Base-by-base conservation (phyloP, 2,888 invertebrate species). In the Cryptocephalus moraei region DNA sequence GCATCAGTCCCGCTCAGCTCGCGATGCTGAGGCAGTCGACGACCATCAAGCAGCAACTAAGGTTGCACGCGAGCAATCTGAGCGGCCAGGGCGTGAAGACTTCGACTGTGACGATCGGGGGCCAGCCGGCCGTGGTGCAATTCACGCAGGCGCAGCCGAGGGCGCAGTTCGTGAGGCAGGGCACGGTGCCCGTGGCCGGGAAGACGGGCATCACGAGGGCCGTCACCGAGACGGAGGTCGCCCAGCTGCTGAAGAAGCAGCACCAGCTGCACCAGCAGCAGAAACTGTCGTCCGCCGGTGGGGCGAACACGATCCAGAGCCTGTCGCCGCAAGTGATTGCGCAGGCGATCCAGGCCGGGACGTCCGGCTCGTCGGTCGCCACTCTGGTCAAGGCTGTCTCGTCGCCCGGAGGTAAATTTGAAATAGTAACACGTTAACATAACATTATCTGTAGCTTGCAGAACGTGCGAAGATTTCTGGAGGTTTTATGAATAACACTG, bases 341-440 rank as follows among this genome's bases (percentile, higher is more conserved):
- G 33, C 66, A 68, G 38, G 65, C 69, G 12, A 72, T 76, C 13
- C 76, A 76, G 56, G 72, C 75, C 3, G 72, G 75, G 1, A 69
- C 74, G 3, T 74, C 76, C 0, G 75, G 75, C 1, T 67, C 75
- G 1, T 75, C 76, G 4, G 78, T 81, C 4, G 78, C 81, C 0
- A 80, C 82, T 0, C 66, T 83, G 44, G 82, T 82, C 1, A 83
- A 83, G 62, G 75, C 82, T 0, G 75, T 77, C 41, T 67, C 75
- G 1, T 69, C 72, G 41, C 60, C 67, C 43, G 68, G 67, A 52
- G 62, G 63, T 62, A 52, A 55, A 54, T 51, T 10, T 22, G 6
- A 22, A 22, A 14, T n/a, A n/a, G n/a, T n/a, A n/a, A n/a, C n/a
- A n/a, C n/a, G n/a, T n/a, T n/a, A n/a, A n/a, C n/a, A n/a, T n/a